Evolutionary conservation across 1,140 invertebrate genomes (phyloP), one percentile per base, ranked within the genome.

Genomic region (Chlorops oryzae): DNA sequence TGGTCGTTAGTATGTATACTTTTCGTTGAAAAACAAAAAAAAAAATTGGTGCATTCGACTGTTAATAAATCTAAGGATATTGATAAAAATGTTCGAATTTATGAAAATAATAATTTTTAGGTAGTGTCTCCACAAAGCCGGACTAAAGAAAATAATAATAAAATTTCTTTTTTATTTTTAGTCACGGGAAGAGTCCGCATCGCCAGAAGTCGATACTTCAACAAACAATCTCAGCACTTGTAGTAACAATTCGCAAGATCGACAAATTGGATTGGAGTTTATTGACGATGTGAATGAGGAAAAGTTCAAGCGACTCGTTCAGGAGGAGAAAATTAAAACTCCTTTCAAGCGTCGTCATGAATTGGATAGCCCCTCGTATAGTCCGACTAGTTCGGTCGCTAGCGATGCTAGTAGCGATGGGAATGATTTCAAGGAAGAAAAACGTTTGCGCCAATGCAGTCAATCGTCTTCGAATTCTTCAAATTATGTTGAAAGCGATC

Each of bases 401-500:
- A 47, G 43, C 3, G 59, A 59, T 37, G 32, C 44, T 32, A 3
- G 6, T 17, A 49, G 18, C 47, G 40, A 22, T 35, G 46, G 51
- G n/a, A 53, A 52, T 17, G 46, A 42, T 3, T 58, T 61, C 50
- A 69, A 68, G 20, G 53, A 57, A 25, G 56, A 69, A 40, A 65
- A 65, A 25, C 58, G 63, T 40, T 41, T 55, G 47, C 63, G 63
- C 20, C 62, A 63, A 43, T 68, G 61, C 22, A 66, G 61, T 40
- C 55, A 65, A 27, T 68, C 65, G 7, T 63, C 61, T 6, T 64
- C 61, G 0, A 61, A 62, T 2, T 66, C 60, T 3, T 59, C 62
- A 6, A 51, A 70, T 22, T 80, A 84, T 56, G 69, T 81, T 55
- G 90, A 94, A 74, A 82, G 78, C 25, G 88, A 95, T 77, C 77